phyloP scores from a whole-genome alignment of 2,113 vertebrate species.

The Oplegnathus fasciatus region DNA sequence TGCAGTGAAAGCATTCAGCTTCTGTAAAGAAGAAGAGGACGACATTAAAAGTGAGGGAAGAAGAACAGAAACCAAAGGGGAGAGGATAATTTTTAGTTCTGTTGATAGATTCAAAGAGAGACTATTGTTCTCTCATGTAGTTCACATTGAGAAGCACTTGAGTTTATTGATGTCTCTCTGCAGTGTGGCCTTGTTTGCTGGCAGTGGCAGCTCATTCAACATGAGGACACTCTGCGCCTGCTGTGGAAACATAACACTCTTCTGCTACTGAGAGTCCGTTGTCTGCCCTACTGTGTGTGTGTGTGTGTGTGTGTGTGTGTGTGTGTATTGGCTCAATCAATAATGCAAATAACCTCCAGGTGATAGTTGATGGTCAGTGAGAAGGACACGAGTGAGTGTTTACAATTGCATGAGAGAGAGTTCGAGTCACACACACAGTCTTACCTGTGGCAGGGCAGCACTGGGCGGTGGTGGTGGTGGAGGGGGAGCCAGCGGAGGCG shows the following conservation, averaged over 20 bases:
- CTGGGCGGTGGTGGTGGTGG: slow-evolving; percentile 66
- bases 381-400: slow-evolving; percentile 36
- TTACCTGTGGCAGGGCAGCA: slow-evolving; percentile 72
- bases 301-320: slow-evolving; percentile 11
- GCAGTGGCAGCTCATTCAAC: slow-evolving; percentile 50
- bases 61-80: background rate
- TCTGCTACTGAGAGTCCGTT: slow-evolving; percentile 55
- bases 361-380: slow-evolving; percentile 48
- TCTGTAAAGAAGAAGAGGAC: background rate
- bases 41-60: background rate
- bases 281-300: slow-evolving; percentile 32
- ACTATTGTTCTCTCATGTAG: background rate
- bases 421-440: background rate
- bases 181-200: slow-evolving; percentile 16
- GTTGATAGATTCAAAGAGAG: background rate
- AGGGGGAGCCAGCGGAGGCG: slow-evolving; percentile 55
- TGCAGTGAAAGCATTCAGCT: background rate
- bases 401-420: slow-evolving; percentile 38
- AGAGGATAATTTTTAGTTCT: background rate
- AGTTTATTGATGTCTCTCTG: background rate
- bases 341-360: slow-evolving; percentile 77
- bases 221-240: slow-evolving; percentile 53
- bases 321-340: slow-evolving; percentile 66
- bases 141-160: background rate
- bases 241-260: slow-evolving; percentile 72